These are phyloP conservation scores for Menura novaehollandiae DNA, from an alignment of 2,113 vertebrate genomes.

Conservation along the genomic window DNA sequence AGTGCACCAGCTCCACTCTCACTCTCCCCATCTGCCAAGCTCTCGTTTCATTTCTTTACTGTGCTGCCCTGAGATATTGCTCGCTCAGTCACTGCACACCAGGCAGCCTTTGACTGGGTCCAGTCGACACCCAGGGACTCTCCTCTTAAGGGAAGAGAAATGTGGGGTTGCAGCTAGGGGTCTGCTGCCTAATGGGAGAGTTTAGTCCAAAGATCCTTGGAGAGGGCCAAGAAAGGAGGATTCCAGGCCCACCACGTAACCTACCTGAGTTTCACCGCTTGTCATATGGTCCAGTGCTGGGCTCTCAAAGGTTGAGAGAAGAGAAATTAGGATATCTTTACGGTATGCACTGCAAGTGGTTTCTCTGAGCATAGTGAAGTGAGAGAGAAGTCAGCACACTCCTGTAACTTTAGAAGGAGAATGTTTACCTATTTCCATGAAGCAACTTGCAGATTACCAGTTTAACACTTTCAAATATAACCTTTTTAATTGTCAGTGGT, in stretches of 20 bases:
- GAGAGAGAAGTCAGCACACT: background rate
- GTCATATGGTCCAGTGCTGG: no score
- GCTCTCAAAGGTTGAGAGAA: background rate
- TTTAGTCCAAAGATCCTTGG: background rate
- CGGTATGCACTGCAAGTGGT: background rate
- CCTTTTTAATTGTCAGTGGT: background rate
- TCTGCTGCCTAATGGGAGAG: background rate
- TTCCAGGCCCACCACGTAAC: background rate
- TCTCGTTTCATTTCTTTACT: background rate
- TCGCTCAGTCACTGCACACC: rapidly evolving
- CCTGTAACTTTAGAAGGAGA: background rate
- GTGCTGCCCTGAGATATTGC: no score
- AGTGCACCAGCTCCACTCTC: background rate
- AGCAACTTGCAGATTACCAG: background rate
- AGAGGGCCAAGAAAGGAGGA: background rate
- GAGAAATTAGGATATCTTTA: background rate
- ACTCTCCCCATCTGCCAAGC: background rate
- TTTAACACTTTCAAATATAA: background rate
- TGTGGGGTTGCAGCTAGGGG: rapidly evolving
- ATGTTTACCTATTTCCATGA: background rate
- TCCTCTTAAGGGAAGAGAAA: background rate
- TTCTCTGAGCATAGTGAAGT: background rate
- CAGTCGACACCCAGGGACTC: no score
- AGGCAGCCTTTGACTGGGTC: background rate
- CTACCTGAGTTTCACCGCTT: background rate